Base-by-base conservation (phyloP, 2,888 invertebrate genomes). In the Endotricha flammealis region DNA sequence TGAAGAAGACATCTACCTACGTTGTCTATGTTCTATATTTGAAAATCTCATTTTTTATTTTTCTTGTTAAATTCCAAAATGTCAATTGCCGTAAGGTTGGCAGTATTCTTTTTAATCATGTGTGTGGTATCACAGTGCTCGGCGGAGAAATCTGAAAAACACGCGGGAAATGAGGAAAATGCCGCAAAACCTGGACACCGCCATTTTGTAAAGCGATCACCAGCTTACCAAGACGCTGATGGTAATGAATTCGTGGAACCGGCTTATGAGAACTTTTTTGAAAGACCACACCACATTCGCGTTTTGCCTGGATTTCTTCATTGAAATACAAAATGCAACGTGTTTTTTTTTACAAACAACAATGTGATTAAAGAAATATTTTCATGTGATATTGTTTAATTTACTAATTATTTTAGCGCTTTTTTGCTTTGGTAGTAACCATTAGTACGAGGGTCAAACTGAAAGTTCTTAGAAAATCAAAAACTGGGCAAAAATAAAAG, bases 251-350 rank as follows among this genome's bases (percentile, higher is more conserved):
- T 45, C 8, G 46, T 45, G 14, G 50, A 53, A 6, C 53, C 53
- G 0, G 50, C 49, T 1, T 66, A 61, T 13, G 66, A 69, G 17
- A 67, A 61, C 14, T 51, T 64, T 0, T 73, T 66, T 29, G 64
- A 66, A 0, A 62, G 64, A 16, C 73, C 75, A 0, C 78, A 64
- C 50, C 73, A 73, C 39, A 77, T 81, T 12, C 67, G 78, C 0
- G 61, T 72, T 6, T 27, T 78, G 38, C 79, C 78, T 32, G 80
- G 71, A 4, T 81, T 53, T 32, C 66, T 78, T 2, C 79, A 79
- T 46, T 80, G 50, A 54, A 24, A n/a, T 2, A 42, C 20, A 5
- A 11, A 42, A 41, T 44, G 53, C 52, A 36, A 12, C 12, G 28
- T 23, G 9, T 12, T 27, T 2, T 12, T 4, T 3, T n/a, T n/a